phyloP scores from a whole-genome alignment of 2,888 invertebrate species.

The Vesta saturnalis region DNA sequence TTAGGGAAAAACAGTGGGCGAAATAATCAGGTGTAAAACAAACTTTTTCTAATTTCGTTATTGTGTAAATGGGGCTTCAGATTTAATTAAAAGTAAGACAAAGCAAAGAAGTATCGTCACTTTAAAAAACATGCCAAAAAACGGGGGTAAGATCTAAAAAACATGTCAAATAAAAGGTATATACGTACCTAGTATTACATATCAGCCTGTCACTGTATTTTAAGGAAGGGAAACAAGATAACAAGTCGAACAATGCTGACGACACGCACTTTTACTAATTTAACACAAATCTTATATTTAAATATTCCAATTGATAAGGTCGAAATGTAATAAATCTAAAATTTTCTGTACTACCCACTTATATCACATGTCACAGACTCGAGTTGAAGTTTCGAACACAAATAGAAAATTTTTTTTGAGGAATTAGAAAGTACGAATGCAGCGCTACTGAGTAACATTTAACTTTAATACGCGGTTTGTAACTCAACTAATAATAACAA shows the following conservation, averaged over 20 bases:
- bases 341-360: conserved; percentile 30
- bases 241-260: conserved; percentile 11
- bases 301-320: conserved; percentile 16
- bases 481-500: background rate
- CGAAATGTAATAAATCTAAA: conserved; percentile 16
- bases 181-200: conserved; percentile 3
- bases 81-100: conserved; percentile 7
- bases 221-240: background rate
- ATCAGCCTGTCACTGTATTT: conserved; percentile 23
- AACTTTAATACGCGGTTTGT: background rate
- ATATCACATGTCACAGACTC: conserved; percentile 37
- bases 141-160: conserved; percentile 1
- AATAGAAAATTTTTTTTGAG: conserved; percentile 39
- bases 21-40: conserved; percentile 44
- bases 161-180: conserved; percentile 20
- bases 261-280: conserved; percentile 13
- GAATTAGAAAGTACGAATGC: conserved; percentile 25
- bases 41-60: conserved; percentile 31
- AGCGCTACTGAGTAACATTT: conserved; percentile 2
- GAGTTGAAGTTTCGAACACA: conserved; percentile 31
- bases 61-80: conserved; percentile 22
- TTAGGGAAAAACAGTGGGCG: conserved; percentile 43
- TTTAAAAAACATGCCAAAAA: too few species aligned
- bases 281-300: conserved; percentile 18
- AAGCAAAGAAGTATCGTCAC: conserved; percentile 14